Base-by-base conservation (phyloP, 2,797 vertebrate species). In the Schizopygopsis pylzovi region DNA sequence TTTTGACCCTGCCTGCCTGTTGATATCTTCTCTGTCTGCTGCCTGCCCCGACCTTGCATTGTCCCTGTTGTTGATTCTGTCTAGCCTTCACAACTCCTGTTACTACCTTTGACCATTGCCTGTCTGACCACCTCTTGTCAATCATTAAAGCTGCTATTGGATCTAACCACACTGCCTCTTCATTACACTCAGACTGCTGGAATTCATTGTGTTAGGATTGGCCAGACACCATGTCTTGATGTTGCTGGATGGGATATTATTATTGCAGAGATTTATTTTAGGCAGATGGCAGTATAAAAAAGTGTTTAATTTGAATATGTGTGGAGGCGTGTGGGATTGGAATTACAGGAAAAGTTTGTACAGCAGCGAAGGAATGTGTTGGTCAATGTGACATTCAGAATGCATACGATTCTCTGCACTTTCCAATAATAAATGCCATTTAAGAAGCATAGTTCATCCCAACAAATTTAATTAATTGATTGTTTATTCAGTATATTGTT, bases 191-290 rank as follows among this genome's bases (percentile, higher is more conserved):
- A 28, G 25, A 63, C 77, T 75, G 80, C 92, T 92, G 91, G 89
- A 89, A 90, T 88, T 90, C 82, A 89, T 89, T 89, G 89, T 88
- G 90, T 92, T 92, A 87, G 84, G 73, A 90, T 90, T 93, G 93
- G 93, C 93, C 88, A 94, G 92, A 94, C 91, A 90, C 76, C 86
- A 88, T 90, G 92, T 93, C 92, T 92, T 94, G 90, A 93, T 92
- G 90, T 89, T 90, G 67, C 89, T 89, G 89, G 88, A 90, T 84
- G 87, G 88, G 79, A 25, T 87, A 90, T 86, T 89, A 91, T 91
- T 77, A 90, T 90, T 92, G 90, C 70, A 86, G 72, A 82, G 83
- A 90, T 89, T 92, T 92, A 88, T 92, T 90, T 92, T 90, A 91
- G 91, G 90, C 91, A 89, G 87, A 82, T 92, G 71, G 75, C 83